Conservation (phyloP, 2,113 vertebrate species). For the Pitta sordida region DNA sequence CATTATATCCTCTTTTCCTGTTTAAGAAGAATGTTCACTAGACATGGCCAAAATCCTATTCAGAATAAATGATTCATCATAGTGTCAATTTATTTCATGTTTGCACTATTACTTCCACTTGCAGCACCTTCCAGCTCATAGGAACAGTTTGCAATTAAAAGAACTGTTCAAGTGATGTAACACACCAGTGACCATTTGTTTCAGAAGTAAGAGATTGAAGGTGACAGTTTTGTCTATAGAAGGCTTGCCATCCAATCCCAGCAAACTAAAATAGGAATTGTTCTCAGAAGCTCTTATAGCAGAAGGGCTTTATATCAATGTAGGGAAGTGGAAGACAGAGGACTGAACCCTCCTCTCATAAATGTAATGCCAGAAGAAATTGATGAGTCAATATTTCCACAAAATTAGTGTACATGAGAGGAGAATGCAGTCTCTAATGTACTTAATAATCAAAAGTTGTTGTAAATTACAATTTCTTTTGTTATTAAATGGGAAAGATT, state of each 20-base stretch:
- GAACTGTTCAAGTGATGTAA: not conserved
- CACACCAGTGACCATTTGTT: not conserved
- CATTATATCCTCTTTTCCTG: not conserved
- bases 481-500: not conserved
- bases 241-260: not conserved
- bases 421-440: not conserved
- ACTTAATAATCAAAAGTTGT: not conserved
- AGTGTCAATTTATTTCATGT: not conserved
- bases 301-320: not conserved
- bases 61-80: not conserved
- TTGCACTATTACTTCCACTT: not conserved
- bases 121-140: not conserved
- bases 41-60: not conserved
- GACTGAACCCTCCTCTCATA: not conserved
- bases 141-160: not conserved
- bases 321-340: not conserved
- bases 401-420: not conserved
- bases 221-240: not conserved
- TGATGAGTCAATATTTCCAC: fast-evolving
- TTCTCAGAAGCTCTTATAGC: not conserved
- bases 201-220: not conserved
- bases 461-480: not conserved
- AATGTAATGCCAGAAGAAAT: not conserved
- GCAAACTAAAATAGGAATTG: not conserved
- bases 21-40: not conserved